Conservation (phyloP, 1,140 invertebrate species). For the Bombus waltoni region DNA sequence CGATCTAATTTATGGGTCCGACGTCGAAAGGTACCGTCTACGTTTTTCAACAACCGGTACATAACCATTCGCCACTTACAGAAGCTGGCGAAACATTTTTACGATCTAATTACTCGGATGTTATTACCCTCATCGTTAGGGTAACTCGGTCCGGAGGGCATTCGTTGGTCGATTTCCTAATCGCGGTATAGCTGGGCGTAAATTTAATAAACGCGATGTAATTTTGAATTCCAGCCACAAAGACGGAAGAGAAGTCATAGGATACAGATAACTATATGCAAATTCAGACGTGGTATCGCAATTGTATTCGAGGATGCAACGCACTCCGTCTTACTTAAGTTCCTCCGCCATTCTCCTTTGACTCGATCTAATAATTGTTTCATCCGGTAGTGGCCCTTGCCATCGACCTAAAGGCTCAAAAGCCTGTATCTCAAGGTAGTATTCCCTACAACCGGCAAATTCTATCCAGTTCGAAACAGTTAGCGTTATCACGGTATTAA, state of each 20-base stretch:
- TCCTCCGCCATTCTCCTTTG: no score
- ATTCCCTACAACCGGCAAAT: conserved; percentile 20
- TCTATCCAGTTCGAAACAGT: conserved; percentile 59
- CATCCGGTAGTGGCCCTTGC: conserved; percentile 40
- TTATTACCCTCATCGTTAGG: neutral
- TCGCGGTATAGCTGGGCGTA: conserved; percentile 14
- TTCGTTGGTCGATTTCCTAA: conserved; percentile 36
- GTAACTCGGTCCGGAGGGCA: neutral
- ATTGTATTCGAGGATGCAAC: conserved; percentile 17
- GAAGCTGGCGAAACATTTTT: neutral
- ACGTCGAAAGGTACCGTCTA: neutral
- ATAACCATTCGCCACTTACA: neutral
- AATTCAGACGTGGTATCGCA: conserved; percentile 10
- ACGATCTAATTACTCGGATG: neutral
- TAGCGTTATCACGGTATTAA: conserved; percentile 70
- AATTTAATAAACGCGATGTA: conserved; percentile 40
- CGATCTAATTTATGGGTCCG: no score
- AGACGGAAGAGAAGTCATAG: neutral
- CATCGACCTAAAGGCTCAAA: conserved; percentile 31
- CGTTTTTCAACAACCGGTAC: neutral
- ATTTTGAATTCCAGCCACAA: neutral
- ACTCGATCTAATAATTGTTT: conserved; percentile 56
- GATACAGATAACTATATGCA: conserved; percentile 35
- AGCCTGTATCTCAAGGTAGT: conserved; percentile 23
- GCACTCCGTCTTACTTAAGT: conserved; percentile 40